These are phyloP conservation scores for Scopus umbretta DNA, from an alignment of 2,113 vertebrate species.

Conservation along the genomic window DNA sequence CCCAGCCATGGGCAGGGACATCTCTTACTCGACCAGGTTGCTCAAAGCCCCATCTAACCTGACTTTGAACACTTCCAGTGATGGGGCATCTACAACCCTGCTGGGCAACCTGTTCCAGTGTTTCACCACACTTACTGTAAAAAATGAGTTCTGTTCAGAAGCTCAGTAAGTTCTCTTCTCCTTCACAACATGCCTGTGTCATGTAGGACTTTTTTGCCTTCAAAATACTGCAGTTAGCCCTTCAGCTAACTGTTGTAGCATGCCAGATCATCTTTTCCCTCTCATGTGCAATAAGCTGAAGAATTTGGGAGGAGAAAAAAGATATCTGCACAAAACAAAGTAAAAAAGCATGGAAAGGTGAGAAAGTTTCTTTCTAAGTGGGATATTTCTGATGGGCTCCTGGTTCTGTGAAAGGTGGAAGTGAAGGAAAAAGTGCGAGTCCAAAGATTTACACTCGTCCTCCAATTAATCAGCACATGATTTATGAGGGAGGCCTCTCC, in stretches of 20 bases:
- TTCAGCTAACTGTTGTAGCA: not conserved
- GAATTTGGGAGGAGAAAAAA: not conserved
- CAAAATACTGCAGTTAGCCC: not conserved
- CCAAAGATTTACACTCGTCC: not conserved
- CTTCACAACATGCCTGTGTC: not conserved
- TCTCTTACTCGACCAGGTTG: not conserved
- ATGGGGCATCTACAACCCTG: not conserved
- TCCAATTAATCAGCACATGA: not conserved
- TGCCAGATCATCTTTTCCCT: not conserved
- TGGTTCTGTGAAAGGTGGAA: not conserved
- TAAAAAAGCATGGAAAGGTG: not conserved
- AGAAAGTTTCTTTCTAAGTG: not conserved
- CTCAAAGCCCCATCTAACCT: not conserved
- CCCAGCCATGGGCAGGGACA: not conserved
- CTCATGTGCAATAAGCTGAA: not conserved
- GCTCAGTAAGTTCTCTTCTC: not conserved
- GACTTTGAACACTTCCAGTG: not conserved
- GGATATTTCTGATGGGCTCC: not conserved
- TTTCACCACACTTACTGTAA: not conserved
- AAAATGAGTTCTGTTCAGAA: not conserved
- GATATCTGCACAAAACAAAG: not conserved
- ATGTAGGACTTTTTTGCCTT: not conserved
- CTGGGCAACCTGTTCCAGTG: not conserved
- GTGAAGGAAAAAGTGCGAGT: not conserved
- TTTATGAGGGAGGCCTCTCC: not conserved